phyloP scores from a whole-genome alignment of 2,113 vertebrate genomes.

The Epinephelus cyanopodus region DNA sequence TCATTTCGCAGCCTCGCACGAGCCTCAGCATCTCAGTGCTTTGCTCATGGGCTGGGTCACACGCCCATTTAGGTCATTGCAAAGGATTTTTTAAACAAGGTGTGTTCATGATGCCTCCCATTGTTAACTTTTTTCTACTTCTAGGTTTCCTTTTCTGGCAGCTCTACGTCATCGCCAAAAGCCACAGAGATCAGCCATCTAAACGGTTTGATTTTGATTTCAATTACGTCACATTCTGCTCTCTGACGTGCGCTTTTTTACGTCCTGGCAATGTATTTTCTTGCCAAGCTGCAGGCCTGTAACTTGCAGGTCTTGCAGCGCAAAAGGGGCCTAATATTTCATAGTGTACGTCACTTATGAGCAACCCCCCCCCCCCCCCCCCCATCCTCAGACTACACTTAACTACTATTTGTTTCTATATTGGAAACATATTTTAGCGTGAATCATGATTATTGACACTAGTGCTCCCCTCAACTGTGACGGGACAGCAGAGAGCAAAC shows the following conservation, averaged over 20 bases:
- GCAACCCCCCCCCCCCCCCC: not conserved
- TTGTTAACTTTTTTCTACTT: not conserved
- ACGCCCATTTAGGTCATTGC: not conserved
- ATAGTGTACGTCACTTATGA: not conserved
- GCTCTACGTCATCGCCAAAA: not conserved
- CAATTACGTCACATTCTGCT: slow-evolving; percentile 22
- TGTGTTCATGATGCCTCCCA: not conserved
- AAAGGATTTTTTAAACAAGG: not conserved
- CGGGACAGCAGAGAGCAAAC: slow-evolving; percentile 18
- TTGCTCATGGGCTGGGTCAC: slow-evolving; percentile 24
- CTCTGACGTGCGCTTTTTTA: slow-evolving; percentile 13
- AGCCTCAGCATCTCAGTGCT: not conserved
- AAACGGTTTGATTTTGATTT: not conserved
- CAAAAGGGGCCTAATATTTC: not conserved
- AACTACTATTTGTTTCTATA: not conserved
- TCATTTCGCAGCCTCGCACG: not conserved
- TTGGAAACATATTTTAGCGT: not conserved
- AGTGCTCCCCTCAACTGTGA: not conserved
- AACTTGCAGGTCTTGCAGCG: not conserved
- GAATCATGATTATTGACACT: not conserved
- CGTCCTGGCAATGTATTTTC: not conserved
- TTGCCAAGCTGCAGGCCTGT: not conserved
- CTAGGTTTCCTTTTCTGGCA: not conserved
- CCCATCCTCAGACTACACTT: not conserved
- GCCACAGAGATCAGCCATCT: not conserved